phyloP scores from a whole-genome alignment of 2,797 vertebrate species.

The Melanotaenia trifasciata region DNA sequence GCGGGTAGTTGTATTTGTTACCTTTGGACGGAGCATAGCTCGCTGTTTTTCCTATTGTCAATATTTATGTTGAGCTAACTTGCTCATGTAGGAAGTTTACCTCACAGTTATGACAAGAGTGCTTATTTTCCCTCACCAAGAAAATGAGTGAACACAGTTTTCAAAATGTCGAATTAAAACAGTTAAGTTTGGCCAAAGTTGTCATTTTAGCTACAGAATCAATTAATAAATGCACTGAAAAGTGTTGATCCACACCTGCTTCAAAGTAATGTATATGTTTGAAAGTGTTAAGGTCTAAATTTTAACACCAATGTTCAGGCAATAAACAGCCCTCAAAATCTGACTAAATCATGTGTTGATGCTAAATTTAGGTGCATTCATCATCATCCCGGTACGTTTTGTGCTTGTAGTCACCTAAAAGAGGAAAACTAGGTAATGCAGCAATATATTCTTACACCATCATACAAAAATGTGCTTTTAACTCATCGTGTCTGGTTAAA shows the following conservation, averaged over 20 bases:
- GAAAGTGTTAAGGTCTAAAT: background rate
- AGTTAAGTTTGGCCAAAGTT: background rate
- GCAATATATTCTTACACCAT: conserved; percentile 36
- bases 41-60: background rate
- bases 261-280: background rate
- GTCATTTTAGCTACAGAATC: background rate
- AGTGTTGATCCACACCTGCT: background rate
- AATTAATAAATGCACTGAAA: background rate
- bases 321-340: background rate
- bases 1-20: conserved; percentile 1
- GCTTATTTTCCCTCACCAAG: background rate
- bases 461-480: conserved; percentile 47
- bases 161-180: background rate
- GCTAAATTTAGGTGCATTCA: background rate
- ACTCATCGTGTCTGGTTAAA: conserved; percentile 56
- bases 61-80: conserved; percentile 1
- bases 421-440: conserved; percentile 10
- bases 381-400: background rate
- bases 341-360: background rate
- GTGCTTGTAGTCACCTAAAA: conserved; percentile 3
- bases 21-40: background rate
- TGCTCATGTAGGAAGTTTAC: conserved; percentile 1
- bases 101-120: background rate
- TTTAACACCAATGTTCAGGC: background rate
- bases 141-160: background rate